Percentiles rank a stretch among this genome's conserved stretches.
These are phyloP conservation scores for Panagrolaimus sp. DNA, from an alignment of 1,140 invertebrate species.

Conservation along the genomic window DNA sequence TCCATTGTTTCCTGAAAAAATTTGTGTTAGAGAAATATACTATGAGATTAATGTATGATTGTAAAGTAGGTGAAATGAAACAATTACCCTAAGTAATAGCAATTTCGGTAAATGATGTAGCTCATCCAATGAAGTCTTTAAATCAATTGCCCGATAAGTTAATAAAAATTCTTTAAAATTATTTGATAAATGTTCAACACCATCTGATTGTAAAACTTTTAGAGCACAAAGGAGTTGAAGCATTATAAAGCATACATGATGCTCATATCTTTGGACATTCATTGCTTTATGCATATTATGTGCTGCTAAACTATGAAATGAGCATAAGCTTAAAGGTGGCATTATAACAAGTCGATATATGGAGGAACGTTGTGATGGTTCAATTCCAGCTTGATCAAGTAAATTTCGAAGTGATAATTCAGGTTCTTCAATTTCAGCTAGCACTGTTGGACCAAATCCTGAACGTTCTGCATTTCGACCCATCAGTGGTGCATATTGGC, in stretches of 20 bases:
- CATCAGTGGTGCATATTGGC: constrained; percentile 38
- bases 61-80: background rate
- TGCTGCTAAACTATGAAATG: constrained; percentile 40
- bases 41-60: background rate
- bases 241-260: constrained; percentile 68
- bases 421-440: constrained; percentile 36
- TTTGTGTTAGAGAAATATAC: background rate
- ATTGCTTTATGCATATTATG: constrained; percentile 42
- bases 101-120: constrained; percentile 63
- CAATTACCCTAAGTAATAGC: constrained; percentile 64
- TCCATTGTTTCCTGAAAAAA: constrained; percentile 59
- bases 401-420: constrained; percentile 26
- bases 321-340: constrained; percentile 43
- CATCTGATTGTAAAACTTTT: constrained; percentile 75
- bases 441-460: constrained; percentile 27
- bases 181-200: constrained; percentile 70
- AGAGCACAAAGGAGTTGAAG: constrained; percentile 73
- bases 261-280: constrained; percentile 41
- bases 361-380: constrained; percentile 18
- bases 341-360: constrained; percentile 29
- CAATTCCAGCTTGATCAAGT: constrained; percentile 29
- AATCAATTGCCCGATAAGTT: constrained; percentile 65
- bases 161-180: constrained; percentile 65
- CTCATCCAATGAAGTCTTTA: constrained; percentile 58
- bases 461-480: constrained; percentile 27